Evolutionary conservation across 2,888 invertebrate species (phyloP).

Genomic region (Pogonocherus hispidulus): DNA sequence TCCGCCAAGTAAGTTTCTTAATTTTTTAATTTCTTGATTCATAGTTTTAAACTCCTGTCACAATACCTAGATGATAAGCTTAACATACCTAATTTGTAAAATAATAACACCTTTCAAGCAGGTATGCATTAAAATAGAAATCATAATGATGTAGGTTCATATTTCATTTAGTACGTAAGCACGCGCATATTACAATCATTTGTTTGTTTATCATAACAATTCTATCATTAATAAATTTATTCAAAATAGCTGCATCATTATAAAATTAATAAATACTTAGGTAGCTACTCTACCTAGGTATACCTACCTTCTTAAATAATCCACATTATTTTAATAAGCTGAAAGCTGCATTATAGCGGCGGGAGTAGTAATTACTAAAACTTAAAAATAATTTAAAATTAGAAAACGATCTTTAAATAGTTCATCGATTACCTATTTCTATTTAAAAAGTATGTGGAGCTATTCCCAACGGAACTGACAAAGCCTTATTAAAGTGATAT

Average conservation of each 20-base stretch:
- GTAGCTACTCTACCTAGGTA: no score
- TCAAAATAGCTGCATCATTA: conserved; percentile 10
- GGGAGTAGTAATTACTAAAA: not conserved
- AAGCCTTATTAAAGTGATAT: conserved; percentile 20
- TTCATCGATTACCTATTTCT: conserved; percentile 14
- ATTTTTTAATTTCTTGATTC: conserved; percentile 6
- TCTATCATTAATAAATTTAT: no score
- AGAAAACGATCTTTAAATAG: not conserved
- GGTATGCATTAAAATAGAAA: conserved; percentile 13
- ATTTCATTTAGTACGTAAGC: conserved; percentile 15
- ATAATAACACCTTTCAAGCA: not conserved
- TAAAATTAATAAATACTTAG: not conserved
- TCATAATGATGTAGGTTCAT: not conserved
- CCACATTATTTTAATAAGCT: not conserved
- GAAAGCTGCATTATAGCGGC: not conserved
- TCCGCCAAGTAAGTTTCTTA: conserved; percentile 25
- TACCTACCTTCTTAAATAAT: no score
- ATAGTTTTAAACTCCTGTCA: conserved; percentile 1
- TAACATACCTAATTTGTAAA: no score
- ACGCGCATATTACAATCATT: not conserved
- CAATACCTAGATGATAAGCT: no score
- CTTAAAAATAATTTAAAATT: not conserved
- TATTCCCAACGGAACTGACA: conserved; percentile 17
- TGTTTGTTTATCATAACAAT: conserved; percentile 21
- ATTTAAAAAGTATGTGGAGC: conserved; percentile 7